Conservation (phyloP, 2,113 vertebrate species). For the Rallus limicola region DNA sequence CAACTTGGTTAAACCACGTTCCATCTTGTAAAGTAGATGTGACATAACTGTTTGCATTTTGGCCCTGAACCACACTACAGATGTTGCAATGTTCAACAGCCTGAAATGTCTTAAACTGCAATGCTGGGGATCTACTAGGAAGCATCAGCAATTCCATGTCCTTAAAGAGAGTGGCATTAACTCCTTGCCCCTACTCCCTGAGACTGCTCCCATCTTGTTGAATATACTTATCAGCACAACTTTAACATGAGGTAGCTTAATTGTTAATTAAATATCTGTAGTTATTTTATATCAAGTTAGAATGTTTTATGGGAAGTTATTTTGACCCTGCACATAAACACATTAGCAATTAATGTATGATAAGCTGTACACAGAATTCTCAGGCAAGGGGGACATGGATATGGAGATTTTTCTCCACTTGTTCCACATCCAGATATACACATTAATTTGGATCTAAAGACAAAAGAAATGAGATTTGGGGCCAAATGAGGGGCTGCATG, state of each 20-base stretch:
- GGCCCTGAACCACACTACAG: background rate
- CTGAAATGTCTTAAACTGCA: constrained; percentile 23
- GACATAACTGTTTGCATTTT: constrained; percentile 63
- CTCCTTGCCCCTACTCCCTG: accelerated
- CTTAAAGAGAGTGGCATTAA: background rate
- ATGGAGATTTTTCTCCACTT: background rate
- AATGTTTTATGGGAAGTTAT: background rate
- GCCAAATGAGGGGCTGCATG: background rate
- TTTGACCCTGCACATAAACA: background rate
- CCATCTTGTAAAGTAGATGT: constrained; percentile 62
- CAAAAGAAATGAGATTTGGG: background rate
- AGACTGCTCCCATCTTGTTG: background rate
- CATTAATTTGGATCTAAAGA: background rate
- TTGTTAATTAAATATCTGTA: background rate
- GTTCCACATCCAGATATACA: background rate
- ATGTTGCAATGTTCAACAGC: constrained; percentile 42
- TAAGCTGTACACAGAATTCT: background rate
- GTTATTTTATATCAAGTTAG: background rate
- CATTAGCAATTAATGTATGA: background rate
- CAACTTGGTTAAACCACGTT: constrained; percentile 55
- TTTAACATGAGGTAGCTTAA: background rate
- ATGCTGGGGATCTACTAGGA: background rate
- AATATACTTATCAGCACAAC: background rate
- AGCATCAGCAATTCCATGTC: background rate
- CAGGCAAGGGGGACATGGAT: background rate